A percentile compares a stretch with the other conserved stretches of the same genome.
Evolutionary conservation across 92 coral and sea anemone species (phyloP).

Genomic region (Porites divaricata): DNA sequence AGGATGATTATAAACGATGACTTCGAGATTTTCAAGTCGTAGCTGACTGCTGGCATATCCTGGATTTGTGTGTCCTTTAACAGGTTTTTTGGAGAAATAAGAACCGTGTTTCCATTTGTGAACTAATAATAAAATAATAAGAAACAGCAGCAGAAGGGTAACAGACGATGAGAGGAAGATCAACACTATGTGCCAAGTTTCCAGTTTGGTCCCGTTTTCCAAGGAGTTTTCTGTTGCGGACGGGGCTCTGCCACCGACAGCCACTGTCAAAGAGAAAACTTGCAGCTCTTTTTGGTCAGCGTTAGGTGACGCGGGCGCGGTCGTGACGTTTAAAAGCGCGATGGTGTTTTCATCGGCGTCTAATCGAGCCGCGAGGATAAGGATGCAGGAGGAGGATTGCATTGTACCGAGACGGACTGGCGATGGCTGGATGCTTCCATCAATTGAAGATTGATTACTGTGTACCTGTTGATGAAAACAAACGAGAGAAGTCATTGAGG

Average conservation of each 20-base stretch:
- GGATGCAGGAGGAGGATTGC: not conserved
- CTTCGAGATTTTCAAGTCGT: not conserved
- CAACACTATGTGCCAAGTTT: conserved; percentile 4
- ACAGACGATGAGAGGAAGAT: not conserved
- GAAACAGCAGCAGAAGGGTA: not conserved
- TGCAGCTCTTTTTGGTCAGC: conserved; percentile 5
- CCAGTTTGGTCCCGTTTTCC: not conserved
- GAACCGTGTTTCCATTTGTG: not conserved
- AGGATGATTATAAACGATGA: not conserved
- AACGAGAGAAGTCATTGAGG: too few relatives aligned
- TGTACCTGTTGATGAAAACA: not conserved
- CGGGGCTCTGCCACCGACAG: too few relatives aligned
- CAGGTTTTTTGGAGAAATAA: not conserved
- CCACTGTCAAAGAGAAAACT: conserved; percentile 25
- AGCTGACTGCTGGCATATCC: not conserved
- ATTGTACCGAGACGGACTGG: not conserved
- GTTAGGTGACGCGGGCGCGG: conserved; percentile 28
- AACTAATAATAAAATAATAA: conserved; percentile 2
- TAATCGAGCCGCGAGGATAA: not conserved
- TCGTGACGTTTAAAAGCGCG: conserved; percentile 31
- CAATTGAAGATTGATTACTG: conserved; percentile 1
- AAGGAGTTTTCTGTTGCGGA: not conserved
- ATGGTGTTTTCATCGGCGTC: not conserved
- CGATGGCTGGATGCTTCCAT: conserved; percentile 18
- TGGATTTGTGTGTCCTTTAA: not conserved